A percentile compares a stretch with the other conserved stretches of the same genome.
These are phyloP conservation scores for Cataglyphis albicans DNA, from an alignment of 2,888 invertebrate species.

Conservation along the genomic window DNA sequence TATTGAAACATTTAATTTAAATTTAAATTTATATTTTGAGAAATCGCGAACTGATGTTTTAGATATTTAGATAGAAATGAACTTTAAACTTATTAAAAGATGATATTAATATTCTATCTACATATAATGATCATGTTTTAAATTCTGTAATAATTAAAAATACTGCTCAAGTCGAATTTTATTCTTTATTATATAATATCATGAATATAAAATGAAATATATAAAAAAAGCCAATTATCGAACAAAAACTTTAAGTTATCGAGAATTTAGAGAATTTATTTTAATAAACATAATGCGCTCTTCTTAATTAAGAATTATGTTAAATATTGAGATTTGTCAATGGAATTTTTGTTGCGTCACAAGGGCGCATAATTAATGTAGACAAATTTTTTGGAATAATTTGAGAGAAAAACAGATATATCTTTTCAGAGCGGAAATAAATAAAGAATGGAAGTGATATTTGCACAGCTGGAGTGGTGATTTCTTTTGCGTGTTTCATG, in stretches of 20 bases:
- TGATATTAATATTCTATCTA: neutral
- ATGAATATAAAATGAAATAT: neutral
- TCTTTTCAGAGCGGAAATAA: conserved; percentile 57
- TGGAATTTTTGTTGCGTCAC: neutral
- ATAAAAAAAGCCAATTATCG: no score
- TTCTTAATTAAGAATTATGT: conserved; percentile 3
- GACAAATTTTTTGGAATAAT: neutral
- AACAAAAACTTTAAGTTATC: neutral
- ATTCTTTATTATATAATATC: neutral
- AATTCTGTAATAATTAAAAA: neutral
- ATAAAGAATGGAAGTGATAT: conserved; percentile 69
- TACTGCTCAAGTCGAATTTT: neutral
- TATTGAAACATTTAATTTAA: conserved; percentile 23
- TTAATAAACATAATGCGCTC: neutral
- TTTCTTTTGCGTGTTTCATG: conserved; percentile 58
- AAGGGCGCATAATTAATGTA: conserved; percentile 25
- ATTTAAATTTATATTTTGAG: neutral
- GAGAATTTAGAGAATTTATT: neutral
- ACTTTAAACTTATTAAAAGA: neutral
- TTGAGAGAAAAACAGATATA: neutral
- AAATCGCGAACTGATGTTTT: neutral
- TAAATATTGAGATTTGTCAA: neutral
- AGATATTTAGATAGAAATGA: neutral
- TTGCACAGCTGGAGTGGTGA: conserved; percentile 53
- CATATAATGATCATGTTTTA: neutral